Evolutionary conservation across 2,113 vertebrate species (phyloP).

Genomic region (Mandrillus leucophaeus): DNA sequence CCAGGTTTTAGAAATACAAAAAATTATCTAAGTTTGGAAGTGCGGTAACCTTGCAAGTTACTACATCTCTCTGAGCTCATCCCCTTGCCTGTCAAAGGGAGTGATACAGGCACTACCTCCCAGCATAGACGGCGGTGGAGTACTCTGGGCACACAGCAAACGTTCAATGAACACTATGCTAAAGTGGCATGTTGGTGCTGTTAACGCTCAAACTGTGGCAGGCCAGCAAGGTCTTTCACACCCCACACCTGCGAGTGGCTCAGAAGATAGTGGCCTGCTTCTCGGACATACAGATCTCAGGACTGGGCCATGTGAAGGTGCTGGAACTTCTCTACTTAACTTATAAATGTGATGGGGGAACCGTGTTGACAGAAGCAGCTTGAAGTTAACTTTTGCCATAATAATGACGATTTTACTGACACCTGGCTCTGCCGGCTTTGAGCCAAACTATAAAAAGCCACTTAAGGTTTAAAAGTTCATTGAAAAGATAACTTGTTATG

Average conservation of each 20-base stretch:
- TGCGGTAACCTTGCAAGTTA: background rate
- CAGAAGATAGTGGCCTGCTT: background rate
- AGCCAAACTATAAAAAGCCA: background rate
- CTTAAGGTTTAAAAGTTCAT: background rate
- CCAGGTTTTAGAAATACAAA: background rate
- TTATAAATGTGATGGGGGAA: background rate
- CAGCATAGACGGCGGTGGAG: fast-evolving
- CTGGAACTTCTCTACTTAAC: background rate
- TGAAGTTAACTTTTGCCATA: background rate
- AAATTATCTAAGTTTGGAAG: background rate
- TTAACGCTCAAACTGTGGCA: background rate
- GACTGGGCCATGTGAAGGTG: background rate
- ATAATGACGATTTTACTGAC: background rate
- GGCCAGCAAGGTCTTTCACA: background rate
- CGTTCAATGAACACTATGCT: background rate
- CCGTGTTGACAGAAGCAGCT: background rate
- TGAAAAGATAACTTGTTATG: background rate
- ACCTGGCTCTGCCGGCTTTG: background rate
- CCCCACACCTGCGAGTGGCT: too few relatives aligned
- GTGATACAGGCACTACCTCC: background rate
- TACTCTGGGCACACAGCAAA: background rate
- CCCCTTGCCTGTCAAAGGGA: background rate
- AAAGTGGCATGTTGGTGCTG: background rate
- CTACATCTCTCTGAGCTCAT: background rate
- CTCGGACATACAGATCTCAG: background rate